These are phyloP conservation scores for Ruditapes philippinarum DNA, from an alignment of 1,140 invertebrate species.

Conservation along the genomic window DNA sequence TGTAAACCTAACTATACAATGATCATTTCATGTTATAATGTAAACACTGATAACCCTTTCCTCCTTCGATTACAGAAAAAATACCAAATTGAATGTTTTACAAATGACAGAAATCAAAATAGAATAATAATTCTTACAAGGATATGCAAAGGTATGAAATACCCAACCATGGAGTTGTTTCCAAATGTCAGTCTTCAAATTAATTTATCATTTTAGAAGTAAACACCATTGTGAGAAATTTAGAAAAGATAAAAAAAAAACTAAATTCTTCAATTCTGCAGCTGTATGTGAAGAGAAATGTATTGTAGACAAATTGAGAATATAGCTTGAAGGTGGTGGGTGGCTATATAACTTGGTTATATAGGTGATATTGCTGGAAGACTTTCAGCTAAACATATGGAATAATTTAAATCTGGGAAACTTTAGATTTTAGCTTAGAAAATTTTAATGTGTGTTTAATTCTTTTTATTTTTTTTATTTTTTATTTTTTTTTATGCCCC, in stretches of 20 bases:
- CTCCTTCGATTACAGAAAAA: background rate
- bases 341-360: background rate
- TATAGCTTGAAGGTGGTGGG: background rate
- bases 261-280: background rate
- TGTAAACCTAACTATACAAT: no score
- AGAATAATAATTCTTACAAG: background rate
- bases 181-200: slow-evolving; percentile 3
- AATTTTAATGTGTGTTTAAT: no score
- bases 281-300: slow-evolving; percentile 3
- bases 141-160: background rate
- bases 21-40: background rate
- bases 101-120: slow-evolving; percentile 3
- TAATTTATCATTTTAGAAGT: background rate
- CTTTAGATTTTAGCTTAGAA: background rate
- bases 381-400: background rate
- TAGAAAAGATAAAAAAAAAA: no score
- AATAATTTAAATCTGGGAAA: background rate
- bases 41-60: background rate
- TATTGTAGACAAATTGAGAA: slow-evolving; percentile 25
- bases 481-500: no score
- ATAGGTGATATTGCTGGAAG: background rate
- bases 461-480: no score
- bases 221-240: no score
- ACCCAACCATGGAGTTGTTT: background rate
- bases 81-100: background rate